Percentiles rank a stretch among this genome's conserved stretches.
These are phyloP conservation scores for Ovis aries DNA, from an alignment of 2,113 vertebrate genomes.

Conservation along the genomic window DNA sequence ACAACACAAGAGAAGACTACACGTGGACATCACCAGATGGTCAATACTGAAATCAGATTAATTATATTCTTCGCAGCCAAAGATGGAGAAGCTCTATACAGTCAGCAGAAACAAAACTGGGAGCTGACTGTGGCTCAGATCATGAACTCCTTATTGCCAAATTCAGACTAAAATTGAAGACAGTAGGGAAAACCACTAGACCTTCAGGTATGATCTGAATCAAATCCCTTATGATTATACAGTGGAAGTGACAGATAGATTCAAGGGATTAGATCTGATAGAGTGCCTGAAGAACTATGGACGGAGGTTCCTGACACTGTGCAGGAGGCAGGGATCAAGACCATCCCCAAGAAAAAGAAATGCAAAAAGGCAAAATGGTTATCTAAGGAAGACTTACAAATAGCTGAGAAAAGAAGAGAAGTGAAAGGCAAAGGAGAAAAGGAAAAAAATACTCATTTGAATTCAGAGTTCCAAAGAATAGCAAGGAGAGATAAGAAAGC, in stretches of 20 bases:
- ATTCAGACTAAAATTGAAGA: not conserved
- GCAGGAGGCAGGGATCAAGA: not conserved
- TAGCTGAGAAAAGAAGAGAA: not conserved
- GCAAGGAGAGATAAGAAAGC: not conserved
- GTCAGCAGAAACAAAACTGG: not conserved
- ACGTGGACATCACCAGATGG: not conserved
- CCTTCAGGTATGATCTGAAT: not conserved
- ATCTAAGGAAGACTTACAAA: not conserved
- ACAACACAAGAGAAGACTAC: not conserved
- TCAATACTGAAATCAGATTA: not conserved
- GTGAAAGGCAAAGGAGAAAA: not conserved
- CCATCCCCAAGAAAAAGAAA: not conserved
- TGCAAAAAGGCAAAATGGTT: not conserved
- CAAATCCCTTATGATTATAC: not conserved
- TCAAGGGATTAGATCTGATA: not conserved
- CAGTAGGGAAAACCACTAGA: not conserved
- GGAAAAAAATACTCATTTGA: not conserved
- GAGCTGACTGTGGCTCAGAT: not conserved
- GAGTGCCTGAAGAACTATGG: not conserved
- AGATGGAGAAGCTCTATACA: not conserved
- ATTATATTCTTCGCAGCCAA: not conserved
- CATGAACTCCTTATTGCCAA: not conserved
- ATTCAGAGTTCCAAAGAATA: not conserved
- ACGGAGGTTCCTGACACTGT: not conserved
- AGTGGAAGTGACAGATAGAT: not conserved